These are phyloP conservation scores for Hemicordylus capensis DNA, from an alignment of 2,113 vertebrate genomes.

Conservation along the genomic window DNA sequence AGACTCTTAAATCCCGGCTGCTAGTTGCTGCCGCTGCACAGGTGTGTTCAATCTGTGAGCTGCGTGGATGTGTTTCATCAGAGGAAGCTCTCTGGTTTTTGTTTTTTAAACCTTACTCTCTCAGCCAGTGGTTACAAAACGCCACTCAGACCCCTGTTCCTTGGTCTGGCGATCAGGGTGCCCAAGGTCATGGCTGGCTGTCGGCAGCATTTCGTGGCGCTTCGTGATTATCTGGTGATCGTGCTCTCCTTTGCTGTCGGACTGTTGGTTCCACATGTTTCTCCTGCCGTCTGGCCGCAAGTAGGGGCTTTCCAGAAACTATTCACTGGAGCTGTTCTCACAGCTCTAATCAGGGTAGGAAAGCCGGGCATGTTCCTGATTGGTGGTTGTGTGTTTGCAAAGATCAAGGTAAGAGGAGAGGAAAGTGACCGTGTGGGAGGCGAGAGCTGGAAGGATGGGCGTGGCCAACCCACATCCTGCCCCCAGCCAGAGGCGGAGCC, in stretches of 20 bases:
- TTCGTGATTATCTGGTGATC: neutral
- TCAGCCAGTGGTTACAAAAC: neutral
- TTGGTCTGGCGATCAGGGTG: neutral
- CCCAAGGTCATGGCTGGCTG: accelerated
- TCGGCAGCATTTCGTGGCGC: neutral
- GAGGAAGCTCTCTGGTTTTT: neutral
- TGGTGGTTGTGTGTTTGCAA: no score
- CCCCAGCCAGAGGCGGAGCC: no score
- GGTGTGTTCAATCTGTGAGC: neutral
- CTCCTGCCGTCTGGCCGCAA: no score
- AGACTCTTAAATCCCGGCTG: neutral
- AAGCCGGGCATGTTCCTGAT: no score
- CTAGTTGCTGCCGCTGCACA: neutral
- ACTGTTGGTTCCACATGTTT: neutral
- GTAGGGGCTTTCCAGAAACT: no score
- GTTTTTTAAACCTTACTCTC: neutral
- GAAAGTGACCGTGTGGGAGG: no score
- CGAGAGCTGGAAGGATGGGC: no score
- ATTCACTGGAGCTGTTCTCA: no score
- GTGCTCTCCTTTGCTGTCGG: no score
- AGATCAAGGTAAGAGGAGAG: no score
- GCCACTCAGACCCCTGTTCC: neutral
- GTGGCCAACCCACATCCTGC: no score
- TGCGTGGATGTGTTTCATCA: neutral
- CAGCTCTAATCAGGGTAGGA: no score